Conservation (phyloP, 2,113 vertebrate species). For the Nibea coibor region DNA sequence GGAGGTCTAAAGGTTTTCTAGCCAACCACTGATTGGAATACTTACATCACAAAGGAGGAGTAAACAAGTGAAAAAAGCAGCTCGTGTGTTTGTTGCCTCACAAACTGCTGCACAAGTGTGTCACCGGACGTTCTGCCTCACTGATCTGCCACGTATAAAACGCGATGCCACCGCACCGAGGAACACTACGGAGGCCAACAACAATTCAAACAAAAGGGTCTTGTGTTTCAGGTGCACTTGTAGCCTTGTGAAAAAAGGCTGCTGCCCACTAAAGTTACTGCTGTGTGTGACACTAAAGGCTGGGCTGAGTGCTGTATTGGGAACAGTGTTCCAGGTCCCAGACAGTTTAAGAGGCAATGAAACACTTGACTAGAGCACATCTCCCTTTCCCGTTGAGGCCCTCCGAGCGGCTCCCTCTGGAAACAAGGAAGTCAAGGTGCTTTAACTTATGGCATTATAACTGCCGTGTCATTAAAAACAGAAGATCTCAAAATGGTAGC, state of each 20-base stretch:
- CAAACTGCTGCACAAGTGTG: neutral
- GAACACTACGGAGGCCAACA: slow-evolving; percentile 4
- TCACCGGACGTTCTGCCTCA: slow-evolving; percentile 1
- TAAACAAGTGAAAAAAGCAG: slow-evolving; percentile 13
- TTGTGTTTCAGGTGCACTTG: slow-evolving; percentile 61
- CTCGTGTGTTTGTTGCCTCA: slow-evolving; percentile 25
- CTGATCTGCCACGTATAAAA: slow-evolving; percentile 32
- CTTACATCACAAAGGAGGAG: neutral
- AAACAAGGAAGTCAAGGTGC: slow-evolving; percentile 66
- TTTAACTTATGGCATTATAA: slow-evolving; percentile 65
- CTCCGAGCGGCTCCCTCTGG: slow-evolving; percentile 34
- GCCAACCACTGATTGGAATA: neutral
- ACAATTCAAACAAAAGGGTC: slow-evolving; percentile 44
- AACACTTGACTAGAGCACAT: slow-evolving; percentile 65
- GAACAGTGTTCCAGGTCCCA: slow-evolving; percentile 42
- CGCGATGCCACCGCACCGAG: neutral
- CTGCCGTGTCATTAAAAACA: slow-evolving; percentile 66
- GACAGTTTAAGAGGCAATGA: slow-evolving; percentile 71
- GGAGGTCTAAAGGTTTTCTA: neutral
- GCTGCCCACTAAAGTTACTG: slow-evolving; percentile 48
- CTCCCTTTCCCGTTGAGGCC: slow-evolving; percentile 44
- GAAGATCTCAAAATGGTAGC: slow-evolving; percentile 58
- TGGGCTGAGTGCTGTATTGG: slow-evolving; percentile 16
- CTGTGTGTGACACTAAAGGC: slow-evolving; percentile 55
- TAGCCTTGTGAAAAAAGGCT: slow-evolving; percentile 31